Evolutionary conservation across 2,797 vertebrate species (phyloP), one percentile per base, ranked within the genome.

Genomic region (Pteropus rufus): DNA sequence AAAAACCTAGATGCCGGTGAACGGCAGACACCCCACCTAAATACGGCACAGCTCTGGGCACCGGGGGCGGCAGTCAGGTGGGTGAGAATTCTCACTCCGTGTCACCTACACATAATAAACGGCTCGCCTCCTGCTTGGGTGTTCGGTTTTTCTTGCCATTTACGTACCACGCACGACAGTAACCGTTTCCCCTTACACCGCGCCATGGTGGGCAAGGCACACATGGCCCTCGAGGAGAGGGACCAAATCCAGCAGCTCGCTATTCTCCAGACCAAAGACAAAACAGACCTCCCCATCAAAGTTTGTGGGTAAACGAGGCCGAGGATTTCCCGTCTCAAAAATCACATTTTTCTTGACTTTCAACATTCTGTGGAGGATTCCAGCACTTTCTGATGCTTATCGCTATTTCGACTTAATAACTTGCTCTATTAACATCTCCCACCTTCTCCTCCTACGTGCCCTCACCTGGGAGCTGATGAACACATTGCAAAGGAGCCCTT

Each of bases 151-250:
- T 72, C 65, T 92, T 93, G 23, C 58, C 52, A 75, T 58, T 58
- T 2, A 49, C 29, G 5, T 18, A 10, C 70, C 41, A 7, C 0
- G 0, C 41, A 5, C 24, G 3, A 19, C 34, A 41, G 11, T 3
- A 19, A 39, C 31, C 11, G 36, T n/a, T 60, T 69, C 16, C 73
- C 41, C 3, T 26, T 31, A 65, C 52, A 31, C 19, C 62, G 46
- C 24, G 11, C 18, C 21, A 65, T 5, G 10, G 1, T 7, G 21
- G 67, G 70, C 58, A 26, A 73, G 58, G 36, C 8, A 1, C 60
- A 4, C 11, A 1, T 16, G 21, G 26, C 34, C 9, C 39, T 34
- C 0, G 9, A 39, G 39, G 31, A 56, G 9, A 64, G 39, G n/a
- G 69, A 79, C n/a, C 0, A 0, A 64, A 75, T 44, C 80, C 75